A percentile compares a stretch with the other conserved stretches of the same genome.
phyloP scores from a whole-genome alignment of 2,113 vertebrate genomes.

The Riparia riparia region DNA sequence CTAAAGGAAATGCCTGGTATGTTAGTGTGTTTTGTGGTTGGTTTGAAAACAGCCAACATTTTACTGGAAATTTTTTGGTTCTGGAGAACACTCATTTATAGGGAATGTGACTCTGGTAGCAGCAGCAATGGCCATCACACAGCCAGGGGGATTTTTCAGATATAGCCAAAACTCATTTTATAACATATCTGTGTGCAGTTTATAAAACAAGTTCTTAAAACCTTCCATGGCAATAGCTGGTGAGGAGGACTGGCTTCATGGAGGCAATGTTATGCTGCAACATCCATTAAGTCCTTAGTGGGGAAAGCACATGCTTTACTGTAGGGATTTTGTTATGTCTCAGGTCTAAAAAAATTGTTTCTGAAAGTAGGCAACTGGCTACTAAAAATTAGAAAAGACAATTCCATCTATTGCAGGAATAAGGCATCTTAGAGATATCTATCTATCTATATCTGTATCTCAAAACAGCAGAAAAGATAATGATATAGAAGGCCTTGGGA shows the following conservation, averaged over 20 bases:
- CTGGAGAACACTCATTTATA: constrained; percentile 17
- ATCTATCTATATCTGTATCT: not conserved
- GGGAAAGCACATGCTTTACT: not conserved
- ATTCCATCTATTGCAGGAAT: not conserved
- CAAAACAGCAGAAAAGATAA: not conserved
- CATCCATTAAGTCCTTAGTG: not conserved
- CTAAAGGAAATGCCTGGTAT: constrained; percentile 44
- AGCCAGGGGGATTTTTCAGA: not conserved
- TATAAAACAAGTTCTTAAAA: not conserved
- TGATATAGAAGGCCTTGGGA: not conserved
- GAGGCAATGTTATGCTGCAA: not conserved
- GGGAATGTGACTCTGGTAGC: constrained; percentile 33
- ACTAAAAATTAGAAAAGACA: not conserved
- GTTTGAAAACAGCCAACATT: not conserved
- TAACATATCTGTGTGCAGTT: not conserved
- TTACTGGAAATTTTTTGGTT: constrained; percentile 57
- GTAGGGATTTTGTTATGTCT: not conserved
- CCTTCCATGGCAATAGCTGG: not conserved
- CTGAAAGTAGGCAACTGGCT: not conserved
- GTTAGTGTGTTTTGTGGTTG: constrained; percentile 37
- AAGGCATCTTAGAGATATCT: not conserved
- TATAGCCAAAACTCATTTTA: constrained; percentile 23
- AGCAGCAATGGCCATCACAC: not conserved
- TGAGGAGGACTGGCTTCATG: not conserved
- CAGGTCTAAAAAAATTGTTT: not conserved